Evolutionary conservation across 2,888 invertebrate genomes (phyloP), one percentile per base, ranked within the genome.

Genomic region (Aphodius granarius): DNA sequence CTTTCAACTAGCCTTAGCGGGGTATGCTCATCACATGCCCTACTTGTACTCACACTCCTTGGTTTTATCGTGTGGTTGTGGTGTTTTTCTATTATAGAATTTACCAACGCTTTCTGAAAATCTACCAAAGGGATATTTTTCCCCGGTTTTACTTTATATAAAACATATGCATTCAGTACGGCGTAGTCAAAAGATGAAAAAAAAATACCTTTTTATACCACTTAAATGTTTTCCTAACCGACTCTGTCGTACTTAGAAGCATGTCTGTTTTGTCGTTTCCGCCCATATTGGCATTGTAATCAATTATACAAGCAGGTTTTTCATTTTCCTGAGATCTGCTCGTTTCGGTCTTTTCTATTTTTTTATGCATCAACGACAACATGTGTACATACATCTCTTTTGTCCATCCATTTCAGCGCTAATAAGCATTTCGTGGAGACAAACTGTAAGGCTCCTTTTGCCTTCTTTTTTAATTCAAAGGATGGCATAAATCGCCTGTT

Each of bases 141-240:
- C 23, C 23, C 23, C 23, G 9, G 4, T 23, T 23, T 23, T 23
- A 23, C 9, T 23, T 23, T 23, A 23, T 23, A 9, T 23, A 23
- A 23, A 23, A 23, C 23, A 23, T 23, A 9, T 9, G 9, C 9
- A 9, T 23, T 23, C 23, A 23, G 9, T 5, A 23, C 23, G 9
- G 23, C 23, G 9, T 5, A 5, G 23, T 23, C 23, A 4, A 23
- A n/a, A n/a, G 23, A 5, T 5, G 9, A 23, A 5, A 4, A 23
- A 23, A 23, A 23, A 81, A 84, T 64, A 85, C 77, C 78, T 85
- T 85, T 75, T 83, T 84, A 77, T 85, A 82, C 83, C 83, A 84
- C 79, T 84, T 84, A 43, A 78, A 80, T 62, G 80, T 78, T 82
- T 85, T 84, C 75, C 83, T 81, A 73, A 82, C 80, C 17, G 81